These are phyloP conservation scores for Chloroceryle amazona DNA, from an alignment of 2,797 vertebrate genomes.

Conservation along the genomic window DNA sequence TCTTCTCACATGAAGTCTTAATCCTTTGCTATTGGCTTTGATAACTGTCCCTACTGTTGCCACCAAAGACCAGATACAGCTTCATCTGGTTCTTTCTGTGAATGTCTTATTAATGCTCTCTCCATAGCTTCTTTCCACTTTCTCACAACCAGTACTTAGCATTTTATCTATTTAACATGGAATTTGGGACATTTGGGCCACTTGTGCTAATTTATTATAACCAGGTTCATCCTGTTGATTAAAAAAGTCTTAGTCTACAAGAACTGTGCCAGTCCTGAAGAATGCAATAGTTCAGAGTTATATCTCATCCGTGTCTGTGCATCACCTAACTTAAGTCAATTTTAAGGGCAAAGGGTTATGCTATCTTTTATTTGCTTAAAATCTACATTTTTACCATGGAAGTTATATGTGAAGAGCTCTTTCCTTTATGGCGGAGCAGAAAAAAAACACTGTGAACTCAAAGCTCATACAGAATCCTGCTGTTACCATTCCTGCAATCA, in stretches of 20 bases:
- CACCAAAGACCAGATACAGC: not conserved
- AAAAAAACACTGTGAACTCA: not conserved
- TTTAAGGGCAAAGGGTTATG: slow-evolving; percentile 8
- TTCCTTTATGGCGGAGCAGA: not conserved
- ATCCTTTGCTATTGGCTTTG: not conserved
- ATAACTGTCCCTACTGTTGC: not conserved
- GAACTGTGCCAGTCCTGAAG: not conserved
- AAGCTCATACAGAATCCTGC: slow-evolving; percentile 32
- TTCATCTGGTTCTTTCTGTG: not conserved
- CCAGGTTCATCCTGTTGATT: not conserved
- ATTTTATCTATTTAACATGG: not conserved
- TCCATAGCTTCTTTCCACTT: not conserved
- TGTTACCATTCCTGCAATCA: slow-evolving; percentile 16
- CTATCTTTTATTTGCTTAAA: not conserved
- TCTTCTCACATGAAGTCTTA: not conserved
- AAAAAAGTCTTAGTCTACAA: not conserved
- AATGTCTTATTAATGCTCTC: not conserved
- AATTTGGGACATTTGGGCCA: not conserved
- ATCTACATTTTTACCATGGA: not conserved
- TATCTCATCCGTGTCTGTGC: not conserved
- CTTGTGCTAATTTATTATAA: not conserved
- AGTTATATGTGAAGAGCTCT: not conserved
- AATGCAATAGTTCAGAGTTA: not conserved
- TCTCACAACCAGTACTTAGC: not conserved
- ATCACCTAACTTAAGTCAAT: not conserved